These are phyloP conservation scores for Rhinichthys osculus DNA, from an alignment of 2,797 vertebrate genomes.

Conservation along the genomic window DNA sequence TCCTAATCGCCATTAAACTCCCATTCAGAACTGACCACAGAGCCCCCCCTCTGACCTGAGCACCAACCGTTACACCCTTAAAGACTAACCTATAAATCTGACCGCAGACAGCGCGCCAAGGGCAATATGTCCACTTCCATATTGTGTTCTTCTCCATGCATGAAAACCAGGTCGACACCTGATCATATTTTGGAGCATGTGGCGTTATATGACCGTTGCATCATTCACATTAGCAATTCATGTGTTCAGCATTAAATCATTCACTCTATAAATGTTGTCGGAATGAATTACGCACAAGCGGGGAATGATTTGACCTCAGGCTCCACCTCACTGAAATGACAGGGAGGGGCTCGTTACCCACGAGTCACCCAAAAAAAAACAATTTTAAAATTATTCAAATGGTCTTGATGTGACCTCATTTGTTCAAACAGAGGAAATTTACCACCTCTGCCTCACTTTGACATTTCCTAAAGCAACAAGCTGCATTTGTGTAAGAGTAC, in stretches of 20 bases:
- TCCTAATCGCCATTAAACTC: constrained; percentile 23
- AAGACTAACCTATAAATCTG: constrained; percentile 31
- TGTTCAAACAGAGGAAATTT: constrained; percentile 51
- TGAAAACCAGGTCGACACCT: constrained; percentile 37
- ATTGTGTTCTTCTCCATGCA: not conserved
- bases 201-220: constrained; percentile 40
- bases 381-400: constrained; percentile 58
- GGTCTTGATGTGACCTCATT: constrained; percentile 62
- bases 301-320: constrained; percentile 55
- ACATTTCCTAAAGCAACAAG: constrained; percentile 54
- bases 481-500: constrained; percentile 42
- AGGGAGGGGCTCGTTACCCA: constrained; percentile 33
- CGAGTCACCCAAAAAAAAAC: constrained; percentile 45
- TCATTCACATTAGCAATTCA: constrained; percentile 54
- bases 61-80: constrained; percentile 15
- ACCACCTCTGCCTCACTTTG: constrained; percentile 38
- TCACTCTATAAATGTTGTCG: constrained; percentile 45
- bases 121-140: constrained; percentile 14
- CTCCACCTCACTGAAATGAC: constrained; percentile 33
- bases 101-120: not conserved
- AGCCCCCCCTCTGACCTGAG: not conserved
- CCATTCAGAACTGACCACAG: not conserved
- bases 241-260: constrained; percentile 49
- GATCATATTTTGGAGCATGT: constrained; percentile 27
- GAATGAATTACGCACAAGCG: constrained; percentile 45